Base-by-base conservation (phyloP, 2,888 invertebrate genomes). In the Polydrusus tereticollis region DNA sequence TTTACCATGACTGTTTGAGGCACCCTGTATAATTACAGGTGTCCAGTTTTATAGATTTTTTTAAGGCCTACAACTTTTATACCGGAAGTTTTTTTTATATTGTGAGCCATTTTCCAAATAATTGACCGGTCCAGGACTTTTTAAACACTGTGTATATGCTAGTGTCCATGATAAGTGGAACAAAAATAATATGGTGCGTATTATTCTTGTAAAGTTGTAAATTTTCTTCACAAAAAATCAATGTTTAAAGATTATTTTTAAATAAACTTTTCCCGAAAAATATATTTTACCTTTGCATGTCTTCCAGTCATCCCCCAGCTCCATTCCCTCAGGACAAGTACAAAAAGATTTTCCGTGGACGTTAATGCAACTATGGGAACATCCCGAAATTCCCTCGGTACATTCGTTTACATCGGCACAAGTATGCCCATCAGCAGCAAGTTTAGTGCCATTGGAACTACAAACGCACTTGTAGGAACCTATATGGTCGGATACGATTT, bases 281-380 rank as follows among this genome's bases (percentile, higher is more conserved):
- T 58, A 78, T n/a, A n/a, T n/a, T n/a, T n/a, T n/a, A 83, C 83
- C 83, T 76, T 78, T 52, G 65, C 83, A 84, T 16, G 82, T 83
- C 74, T 82, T 83, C 82, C 83, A 82, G 73, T 85, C 83, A 20
- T 75, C 66, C 14, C 80, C 81, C 16, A 85, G 70, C 38, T 81
- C 76, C 81, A 83, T 81, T 10, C 85, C 85, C 23, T 78, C 73
- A 1, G 78, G 76, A 74, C 88, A 89, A 7, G 83, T 76, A 76
- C 88, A 89, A 33, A 82, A 80, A 26, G 85, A 86, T 45, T 86
- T 84, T 1, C 87, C 88, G 45, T 85, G 81, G 0, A 85, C 85
- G 72, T 87, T 88, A 69, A 86, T 79, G 76, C 87, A 88, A 43
- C 81, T 80, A 74, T 89, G 88, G 4, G 88, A 88, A 76, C 85